phyloP scores from a whole-genome alignment of 1,140 invertebrate species.

The Heterodera carotae region DNA sequence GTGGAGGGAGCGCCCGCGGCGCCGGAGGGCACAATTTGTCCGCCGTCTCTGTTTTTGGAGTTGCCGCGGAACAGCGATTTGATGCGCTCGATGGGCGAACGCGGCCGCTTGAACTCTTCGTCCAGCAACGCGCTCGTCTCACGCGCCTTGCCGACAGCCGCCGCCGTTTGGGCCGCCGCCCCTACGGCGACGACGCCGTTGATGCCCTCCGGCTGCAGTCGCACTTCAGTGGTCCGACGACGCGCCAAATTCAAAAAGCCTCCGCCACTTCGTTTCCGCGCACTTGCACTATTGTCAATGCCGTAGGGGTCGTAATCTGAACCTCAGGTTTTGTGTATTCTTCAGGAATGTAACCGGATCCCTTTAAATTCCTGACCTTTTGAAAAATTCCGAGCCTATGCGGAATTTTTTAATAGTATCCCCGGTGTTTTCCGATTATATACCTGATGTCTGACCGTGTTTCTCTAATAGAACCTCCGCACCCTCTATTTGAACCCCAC shows the following conservation, averaged over 20 bases:
- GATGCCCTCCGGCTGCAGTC: conserved; percentile 37
- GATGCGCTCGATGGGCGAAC: conserved; percentile 61
- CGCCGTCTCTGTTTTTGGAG: not conserved
- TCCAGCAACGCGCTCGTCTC: conserved; percentile 50
- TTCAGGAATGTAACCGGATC: too few species aligned
- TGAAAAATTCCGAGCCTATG: too few species aligned
- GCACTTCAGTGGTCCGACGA: conserved; percentile 58
- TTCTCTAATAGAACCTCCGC: too few species aligned
- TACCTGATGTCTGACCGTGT: too few species aligned
- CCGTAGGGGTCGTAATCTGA: not conserved
- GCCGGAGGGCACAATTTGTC: not conserved
- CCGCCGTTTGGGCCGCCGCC: conserved; percentile 29
- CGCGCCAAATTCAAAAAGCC: conserved; percentile 53
- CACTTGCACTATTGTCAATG: not conserved
- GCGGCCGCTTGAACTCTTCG: conserved; percentile 58
- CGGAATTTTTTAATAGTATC: too few species aligned
- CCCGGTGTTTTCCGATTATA: too few species aligned
- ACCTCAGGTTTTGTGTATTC: too few species aligned
- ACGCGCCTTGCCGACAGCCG: conserved; percentile 43
- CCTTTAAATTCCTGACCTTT: too few species aligned
- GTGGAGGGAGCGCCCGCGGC: not conserved
- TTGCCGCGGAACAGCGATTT: conserved; percentile 54
- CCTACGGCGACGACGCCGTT: not conserved
- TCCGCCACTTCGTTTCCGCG: not conserved
- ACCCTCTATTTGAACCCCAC: too few species aligned